Evolutionary conservation across 2,113 vertebrate genomes (phyloP), one percentile per base, ranked within the genome.

Genomic region (Amblyornis subalaris): DNA sequence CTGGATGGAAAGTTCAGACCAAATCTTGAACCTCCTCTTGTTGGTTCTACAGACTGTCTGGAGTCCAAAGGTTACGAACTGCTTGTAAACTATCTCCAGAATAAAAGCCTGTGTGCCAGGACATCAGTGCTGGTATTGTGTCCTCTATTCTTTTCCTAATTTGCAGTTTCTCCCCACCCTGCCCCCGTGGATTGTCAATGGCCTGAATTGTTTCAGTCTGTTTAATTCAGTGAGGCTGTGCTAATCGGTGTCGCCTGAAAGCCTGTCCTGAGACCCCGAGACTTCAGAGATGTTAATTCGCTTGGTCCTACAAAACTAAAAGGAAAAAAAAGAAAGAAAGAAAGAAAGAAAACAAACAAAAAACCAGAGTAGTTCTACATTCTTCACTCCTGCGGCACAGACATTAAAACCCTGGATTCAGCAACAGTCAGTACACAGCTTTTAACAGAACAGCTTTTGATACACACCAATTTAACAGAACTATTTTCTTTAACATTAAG

Each of bases 11-110:
- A 97, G 86, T 96, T 97, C 96, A 97, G 95, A 77, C 84, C 88
- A 85, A 95, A 89, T 96, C 95, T 85, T 93, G 84, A 97, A 92
- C 97, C 92, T 94, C 60, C 88, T 92, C 67, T 16, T 88, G 91
- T 96, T 96, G 95, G 95, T 96, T 92, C 97, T 94, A 66, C 94
- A 94, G 95, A 95, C 96, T 96, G 96, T 98, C 97, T 97, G 94
- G 96, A 96, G 97, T 97, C 97, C 97, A 98, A 98, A 98, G 97
- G 98, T 98, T 98, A 96, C 19, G 90, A 96, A 97, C 96, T 94
- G 93, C 96, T 97, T 97, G 97, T 97, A 98, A 98, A 97, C 97
- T 94, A 92, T 94, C 97, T 97, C 96, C 96, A 97, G 96, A 97
- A 97, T 97, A 97, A 98, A 97, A 97, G 97, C 92, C 95, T 93